Evolutionary conservation across 2,113 vertebrate species (phyloP).

Genomic region (Cercopithecus mona): DNA sequence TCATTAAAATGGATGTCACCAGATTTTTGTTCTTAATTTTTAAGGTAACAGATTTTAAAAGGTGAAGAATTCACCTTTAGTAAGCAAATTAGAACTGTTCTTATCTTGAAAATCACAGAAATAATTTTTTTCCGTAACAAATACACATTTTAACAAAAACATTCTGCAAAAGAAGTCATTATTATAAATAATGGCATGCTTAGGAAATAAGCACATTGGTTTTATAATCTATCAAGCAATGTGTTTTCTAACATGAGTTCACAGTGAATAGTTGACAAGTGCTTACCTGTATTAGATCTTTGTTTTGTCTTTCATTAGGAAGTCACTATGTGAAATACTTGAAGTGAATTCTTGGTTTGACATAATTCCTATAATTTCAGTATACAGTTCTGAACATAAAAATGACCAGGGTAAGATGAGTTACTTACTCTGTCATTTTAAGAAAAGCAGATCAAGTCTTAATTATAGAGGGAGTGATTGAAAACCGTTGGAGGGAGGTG

Average conservation of each 20-base stretch:
- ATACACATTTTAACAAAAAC: constrained; percentile 1
- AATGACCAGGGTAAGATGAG: constrained; percentile 17
- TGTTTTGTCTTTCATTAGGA: constrained; percentile 38
- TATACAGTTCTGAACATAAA: constrained; percentile 15
- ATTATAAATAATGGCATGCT: neutral
- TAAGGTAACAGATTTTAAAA: constrained; percentile 9
- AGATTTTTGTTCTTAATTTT: constrained; percentile 9
- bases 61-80: constrained; percentile 26
- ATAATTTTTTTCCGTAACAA: constrained; percentile 53
- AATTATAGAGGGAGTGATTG: constrained; percentile 40
- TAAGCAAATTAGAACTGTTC: neutral
- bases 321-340: neutral
- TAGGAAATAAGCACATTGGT: neutral
- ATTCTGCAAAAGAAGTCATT: constrained; percentile 45
- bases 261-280: neutral
- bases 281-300: neutral
- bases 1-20: constrained; percentile 41
- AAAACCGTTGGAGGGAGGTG: constrained; percentile 35
- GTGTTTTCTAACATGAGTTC: constrained; percentile 13
- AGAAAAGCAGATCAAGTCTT: constrained; percentile 35
- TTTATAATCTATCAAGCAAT: constrained; percentile 27
- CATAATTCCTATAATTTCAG: constrained; percentile 22
- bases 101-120: constrained; percentile 58
- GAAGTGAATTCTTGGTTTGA: constrained; percentile 46
- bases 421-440: constrained; percentile 51